Evolutionary conservation across 2,888 invertebrate species (phyloP), one percentile per base, ranked within the genome.

Genomic region (Sinopyrophorus schimmeli): DNA sequence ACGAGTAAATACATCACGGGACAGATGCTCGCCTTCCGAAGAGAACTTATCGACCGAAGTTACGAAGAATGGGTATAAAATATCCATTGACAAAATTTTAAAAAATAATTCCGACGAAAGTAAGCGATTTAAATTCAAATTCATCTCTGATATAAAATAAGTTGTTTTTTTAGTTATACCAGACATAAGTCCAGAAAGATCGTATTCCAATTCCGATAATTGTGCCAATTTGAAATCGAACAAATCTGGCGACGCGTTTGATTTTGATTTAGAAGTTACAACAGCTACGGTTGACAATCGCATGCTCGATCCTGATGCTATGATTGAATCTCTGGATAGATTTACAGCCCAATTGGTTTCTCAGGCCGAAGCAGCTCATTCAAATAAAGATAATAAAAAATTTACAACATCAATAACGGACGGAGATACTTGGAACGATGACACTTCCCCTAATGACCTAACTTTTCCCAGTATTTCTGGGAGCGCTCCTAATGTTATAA

Each of bases 391-490:
- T 28, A 63, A 62, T 26, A 53, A 48, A 28, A 63, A 61, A 42
- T 53, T 57, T 18, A 53, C 52, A 15, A 44, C 57, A 1, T 58
- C 59, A 16, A 53, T 50, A 21, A 62, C 66, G 66, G 76, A 54
- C 70, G 76, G 61, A 1, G 87, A 87, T 66, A 89, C 88, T 0
- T 90, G 90, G 89, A 88, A 87, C 63, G 89, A 90, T 42, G 86
- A 88, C 68, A 83, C 86, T 1, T 84, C 84, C 38, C 86, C 86
- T 0, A 87, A 88, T 67, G 88, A 89, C 66, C 77, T 87, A 18
- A 87, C 89, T 0, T 89, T 89, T 69, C 90, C 90, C 0, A 89
- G 87, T 35, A 82, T 90, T 41, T 89, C 89, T 57, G 82, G 86
- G 18, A 86, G 87, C 20, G 83, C 83, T 0, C 89, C 88, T 1